Evolutionary conservation across 2,888 invertebrate genomes (phyloP).

Genomic region (Empis livida): DNA sequence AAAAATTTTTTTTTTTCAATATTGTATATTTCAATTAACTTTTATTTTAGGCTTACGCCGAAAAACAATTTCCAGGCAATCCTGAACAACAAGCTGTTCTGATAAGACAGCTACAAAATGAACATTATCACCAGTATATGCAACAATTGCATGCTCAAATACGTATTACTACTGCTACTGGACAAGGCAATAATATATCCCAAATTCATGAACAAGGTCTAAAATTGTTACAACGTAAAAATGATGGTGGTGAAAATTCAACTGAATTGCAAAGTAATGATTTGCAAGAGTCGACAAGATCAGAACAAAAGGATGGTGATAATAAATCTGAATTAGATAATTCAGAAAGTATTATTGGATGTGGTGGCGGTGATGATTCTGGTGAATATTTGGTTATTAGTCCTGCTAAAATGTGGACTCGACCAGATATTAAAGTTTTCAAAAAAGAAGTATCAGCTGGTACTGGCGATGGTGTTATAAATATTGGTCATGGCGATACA

Average conservation of each 20-base stretch:
- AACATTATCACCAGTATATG: constrained; percentile 98
- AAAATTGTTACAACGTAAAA: constrained; percentile 18
- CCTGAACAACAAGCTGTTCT: constrained; percentile 86
- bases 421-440: constrained; percentile 73
- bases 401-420: constrained; percentile 93
- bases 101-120: constrained; percentile 90
- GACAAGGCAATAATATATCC: background rate
- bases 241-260: constrained; percentile 13
- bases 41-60: constrained; percentile 57
- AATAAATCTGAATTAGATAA: constrained; percentile 11
- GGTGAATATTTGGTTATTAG: constrained; percentile 42
- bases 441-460: constrained; percentile 76
- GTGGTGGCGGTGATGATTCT: constrained; percentile 24
- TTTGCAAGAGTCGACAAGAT: constrained; percentile 9
- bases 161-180: background rate
- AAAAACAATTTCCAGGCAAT: constrained; percentile 80
- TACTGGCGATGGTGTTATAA: constrained; percentile 74
- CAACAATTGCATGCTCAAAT: constrained; percentile 61
- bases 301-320: constrained; percentile 13
- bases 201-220: constrained; percentile 18
- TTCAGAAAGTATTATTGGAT: background rate
- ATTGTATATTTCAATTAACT: background rate
- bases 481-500: constrained; percentile 92
- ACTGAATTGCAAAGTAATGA: constrained; percentile 11
- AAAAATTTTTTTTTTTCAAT: background rate